Conservation (phyloP, 2,888 invertebrate species). For the Microctonus brassicae region DNA sequence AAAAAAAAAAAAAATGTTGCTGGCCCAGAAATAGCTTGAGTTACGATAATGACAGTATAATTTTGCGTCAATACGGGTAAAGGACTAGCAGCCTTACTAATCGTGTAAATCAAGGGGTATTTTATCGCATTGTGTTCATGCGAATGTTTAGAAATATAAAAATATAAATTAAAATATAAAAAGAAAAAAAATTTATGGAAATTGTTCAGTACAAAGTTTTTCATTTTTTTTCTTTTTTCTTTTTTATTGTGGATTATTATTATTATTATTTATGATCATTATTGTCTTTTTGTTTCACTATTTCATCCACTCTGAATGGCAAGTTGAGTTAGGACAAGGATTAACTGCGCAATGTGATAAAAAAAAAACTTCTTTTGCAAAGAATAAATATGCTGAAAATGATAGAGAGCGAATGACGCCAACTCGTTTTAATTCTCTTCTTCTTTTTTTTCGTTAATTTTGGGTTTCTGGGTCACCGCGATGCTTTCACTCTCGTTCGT, state of each 20-base stretch:
- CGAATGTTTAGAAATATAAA: constrained; percentile 23
- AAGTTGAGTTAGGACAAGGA: constrained; percentile 22
- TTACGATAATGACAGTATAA: constrained; percentile 56
- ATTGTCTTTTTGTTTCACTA: not conserved
- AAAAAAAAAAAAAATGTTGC: constrained; percentile 30
- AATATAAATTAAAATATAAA: constrained; percentile 7
- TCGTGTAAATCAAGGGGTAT: constrained; percentile 40
- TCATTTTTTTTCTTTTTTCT: not conserved
- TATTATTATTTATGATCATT: not conserved
- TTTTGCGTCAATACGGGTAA: constrained; percentile 54
- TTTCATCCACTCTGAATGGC: not conserved
- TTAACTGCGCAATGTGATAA: constrained; percentile 20
- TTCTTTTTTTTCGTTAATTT: constrained; percentile 45
- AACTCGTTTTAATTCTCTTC: constrained; percentile 6
- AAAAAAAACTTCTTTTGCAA: constrained; percentile 1
- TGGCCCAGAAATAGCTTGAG: constrained; percentile 55
- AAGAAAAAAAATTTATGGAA: not conserved
- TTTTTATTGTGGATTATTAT: not conserved
- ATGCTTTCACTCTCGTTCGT: constrained; percentile 64
- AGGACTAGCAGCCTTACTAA: constrained; percentile 46
- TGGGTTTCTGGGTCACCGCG: constrained; percentile 65
- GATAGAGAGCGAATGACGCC: constrained; percentile 20
- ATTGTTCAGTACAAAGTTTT: too few relatives aligned
- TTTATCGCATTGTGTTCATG: constrained; percentile 34
- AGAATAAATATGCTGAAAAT: constrained; percentile 18